Evolutionary conservation across 2,113 vertebrate genomes (phyloP).

Genomic region (Sander lucioperca): DNA sequence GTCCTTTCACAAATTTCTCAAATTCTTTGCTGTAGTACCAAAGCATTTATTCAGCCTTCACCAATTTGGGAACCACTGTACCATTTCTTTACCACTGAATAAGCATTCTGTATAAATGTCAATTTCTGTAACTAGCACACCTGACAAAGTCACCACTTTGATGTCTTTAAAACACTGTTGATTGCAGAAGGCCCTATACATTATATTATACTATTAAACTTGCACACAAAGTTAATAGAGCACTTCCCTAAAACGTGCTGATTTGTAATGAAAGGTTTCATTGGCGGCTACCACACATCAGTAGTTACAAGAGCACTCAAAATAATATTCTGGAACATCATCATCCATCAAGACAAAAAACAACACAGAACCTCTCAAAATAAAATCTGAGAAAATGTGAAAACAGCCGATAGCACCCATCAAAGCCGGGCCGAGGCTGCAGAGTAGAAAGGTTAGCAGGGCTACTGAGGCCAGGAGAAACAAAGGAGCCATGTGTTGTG

Average conservation of each 20-base stretch:
- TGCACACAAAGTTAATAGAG: not conserved
- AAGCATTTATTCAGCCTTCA: not conserved
- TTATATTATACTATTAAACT: not conserved
- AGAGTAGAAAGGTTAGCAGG: conserved; percentile 43
- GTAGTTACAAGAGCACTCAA: not conserved
- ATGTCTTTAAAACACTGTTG: not conserved
- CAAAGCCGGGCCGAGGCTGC: conserved; percentile 33
- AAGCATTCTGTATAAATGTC: too few relatives aligned
- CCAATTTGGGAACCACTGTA: not conserved
- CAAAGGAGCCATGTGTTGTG: conserved; percentile 53
- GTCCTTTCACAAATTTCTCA: not conserved
- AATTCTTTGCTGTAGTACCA: not conserved
- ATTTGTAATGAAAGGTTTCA: conserved; percentile 16
- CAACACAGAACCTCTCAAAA: not conserved
- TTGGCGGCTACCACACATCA: not conserved
- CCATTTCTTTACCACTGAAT: not conserved
- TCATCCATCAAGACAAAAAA: conserved; percentile 20
- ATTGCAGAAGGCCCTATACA: not conserved
- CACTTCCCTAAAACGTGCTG: not conserved
- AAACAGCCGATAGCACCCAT: conserved; percentile 29
- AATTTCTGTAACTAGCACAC: not conserved
- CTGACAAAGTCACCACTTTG: not conserved
- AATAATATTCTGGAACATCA: conserved; percentile 1
- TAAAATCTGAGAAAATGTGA: conserved; percentile 25
- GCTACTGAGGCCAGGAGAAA: conserved; percentile 47